Base-by-base conservation (phyloP, 2,888 invertebrate species). In the Resseliella maxima region DNA sequence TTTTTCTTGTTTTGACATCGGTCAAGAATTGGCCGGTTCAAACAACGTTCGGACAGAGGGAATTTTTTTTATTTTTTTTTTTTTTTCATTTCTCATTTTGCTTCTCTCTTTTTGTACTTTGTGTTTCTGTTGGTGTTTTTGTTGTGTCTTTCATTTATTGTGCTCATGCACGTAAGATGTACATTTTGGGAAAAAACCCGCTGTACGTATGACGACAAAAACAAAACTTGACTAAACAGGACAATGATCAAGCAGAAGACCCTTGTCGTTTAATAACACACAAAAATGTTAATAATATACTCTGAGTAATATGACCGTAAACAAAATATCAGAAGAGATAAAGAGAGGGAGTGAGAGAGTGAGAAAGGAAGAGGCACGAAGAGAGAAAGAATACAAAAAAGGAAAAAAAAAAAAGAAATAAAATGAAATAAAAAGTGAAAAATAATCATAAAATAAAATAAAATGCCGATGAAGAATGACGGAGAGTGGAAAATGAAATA, bases 261-360 rank as follows among this genome's bases (percentile, higher is more conserved):
- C 72, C 72, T 72, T 72, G 72, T 72, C 31, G 72, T 72, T 50
- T 31, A 72, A 72, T 72, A 72, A 72, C 72, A 72, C 15, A 72
- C 72, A 72, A 72, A 72, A 31, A 72, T 72, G 31, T 72, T 72
- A 72, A 72, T 72, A 72, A 72, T n/a, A 72, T 31, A 35, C 72
- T 72, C 15, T 72, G 72, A 72, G 72, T 35, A 72, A 72, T 31
- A 31, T 35, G 31, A 72, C 59, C 59, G 59, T 59, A 59, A 59
- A 59, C 59, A 59, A 59, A 59, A 2, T 5, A 8, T 12, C 1
- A 6, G 5, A 59, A 59, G 24, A 59, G 59, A 59, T 59, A 59
- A 59, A 59, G 59, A 59, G 24, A 59, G 41, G n/a, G n/a, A n/a
- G n/a, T n/a, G n/a, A n/a, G n/a, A n/a, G n/a, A n/a, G n/a, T n/a